Conservation (phyloP, 2,888 invertebrate genomes). For the Caenorhabditis sp. region DNA sequence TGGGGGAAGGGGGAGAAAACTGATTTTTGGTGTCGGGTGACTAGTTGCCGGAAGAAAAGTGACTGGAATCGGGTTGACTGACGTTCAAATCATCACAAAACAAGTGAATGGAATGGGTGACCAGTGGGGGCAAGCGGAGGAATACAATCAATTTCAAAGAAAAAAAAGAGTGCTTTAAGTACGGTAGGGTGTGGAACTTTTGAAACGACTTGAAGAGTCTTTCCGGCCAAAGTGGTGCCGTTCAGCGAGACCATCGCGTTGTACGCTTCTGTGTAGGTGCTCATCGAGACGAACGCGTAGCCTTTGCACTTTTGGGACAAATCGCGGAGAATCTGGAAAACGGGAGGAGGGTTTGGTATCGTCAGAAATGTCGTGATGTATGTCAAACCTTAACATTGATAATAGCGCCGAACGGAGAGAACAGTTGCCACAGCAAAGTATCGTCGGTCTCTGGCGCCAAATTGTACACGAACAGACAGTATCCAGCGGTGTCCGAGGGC, state of each 20-base stretch:
- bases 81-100: too few relatives aligned
- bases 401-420: conserved; percentile 97
- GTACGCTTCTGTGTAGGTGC: conserved; percentile 96
- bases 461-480: conserved; percentile 94
- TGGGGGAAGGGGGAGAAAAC: too few relatives aligned
- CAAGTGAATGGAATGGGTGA: too few relatives aligned
- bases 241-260: conserved; percentile 96
- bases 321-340: conserved; percentile 87
- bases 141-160: too few relatives aligned
- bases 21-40: too few relatives aligned
- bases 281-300: conserved; percentile 98
- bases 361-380: background rate
- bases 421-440: conserved; percentile 92
- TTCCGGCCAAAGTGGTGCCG: conserved; percentile 84
- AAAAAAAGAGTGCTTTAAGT: conserved; percentile 12
- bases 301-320: conserved; percentile 97
- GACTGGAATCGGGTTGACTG: too few relatives aligned
- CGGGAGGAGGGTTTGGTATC: background rate
- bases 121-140: too few relatives aligned
- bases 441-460: conserved; percentile 93
- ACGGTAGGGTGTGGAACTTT: conserved; percentile 31
- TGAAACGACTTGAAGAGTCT: conserved; percentile 45
- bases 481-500: conserved; percentile 83
- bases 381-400: conserved; percentile 89
- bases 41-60: too few relatives aligned